Conservation (phyloP, 2,113 vertebrate genomes). For the Sakesphorus luctuosus region DNA sequence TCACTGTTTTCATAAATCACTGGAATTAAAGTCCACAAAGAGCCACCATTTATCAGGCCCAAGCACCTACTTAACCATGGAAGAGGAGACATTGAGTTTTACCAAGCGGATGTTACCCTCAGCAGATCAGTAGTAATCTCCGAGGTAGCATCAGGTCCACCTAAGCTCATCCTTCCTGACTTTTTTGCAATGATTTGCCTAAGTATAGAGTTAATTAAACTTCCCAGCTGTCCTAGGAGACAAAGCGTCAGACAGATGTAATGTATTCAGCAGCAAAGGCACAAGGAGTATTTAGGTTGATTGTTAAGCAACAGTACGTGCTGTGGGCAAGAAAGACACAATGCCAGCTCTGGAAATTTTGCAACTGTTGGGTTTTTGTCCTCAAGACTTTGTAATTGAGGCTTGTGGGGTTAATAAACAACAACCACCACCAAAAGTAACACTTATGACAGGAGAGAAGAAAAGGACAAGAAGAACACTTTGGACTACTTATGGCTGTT, state of each 20-base stretch:
- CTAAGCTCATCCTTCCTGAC: background rate
- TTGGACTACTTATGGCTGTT: background rate
- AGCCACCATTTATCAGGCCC: background rate
- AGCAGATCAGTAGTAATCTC: background rate
- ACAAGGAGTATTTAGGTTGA: constrained; percentile 63
- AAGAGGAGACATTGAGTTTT: background rate
- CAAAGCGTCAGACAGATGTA: background rate
- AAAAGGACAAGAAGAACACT: constrained; percentile 15
- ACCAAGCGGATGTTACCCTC: background rate
- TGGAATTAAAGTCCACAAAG: background rate
- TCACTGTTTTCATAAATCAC: background rate
- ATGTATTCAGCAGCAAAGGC: background rate
- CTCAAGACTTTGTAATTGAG: constrained; percentile 50
- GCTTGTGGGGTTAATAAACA: constrained; percentile 64
- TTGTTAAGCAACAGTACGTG: constrained; percentile 57
- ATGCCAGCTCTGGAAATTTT: constrained; percentile 51
- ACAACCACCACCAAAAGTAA: constrained; percentile 31
- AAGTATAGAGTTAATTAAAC: constrained; percentile 7
- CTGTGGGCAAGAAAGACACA: constrained; percentile 54
- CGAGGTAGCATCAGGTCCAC: background rate
- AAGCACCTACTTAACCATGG: background rate
- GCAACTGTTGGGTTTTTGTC: constrained; percentile 9
- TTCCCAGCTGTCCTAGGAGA: background rate
- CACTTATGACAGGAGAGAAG: background rate
- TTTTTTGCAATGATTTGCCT: background rate